Evolutionary conservation across 2,888 invertebrate species (phyloP).

Genomic region (Tuta absoluta): DNA sequence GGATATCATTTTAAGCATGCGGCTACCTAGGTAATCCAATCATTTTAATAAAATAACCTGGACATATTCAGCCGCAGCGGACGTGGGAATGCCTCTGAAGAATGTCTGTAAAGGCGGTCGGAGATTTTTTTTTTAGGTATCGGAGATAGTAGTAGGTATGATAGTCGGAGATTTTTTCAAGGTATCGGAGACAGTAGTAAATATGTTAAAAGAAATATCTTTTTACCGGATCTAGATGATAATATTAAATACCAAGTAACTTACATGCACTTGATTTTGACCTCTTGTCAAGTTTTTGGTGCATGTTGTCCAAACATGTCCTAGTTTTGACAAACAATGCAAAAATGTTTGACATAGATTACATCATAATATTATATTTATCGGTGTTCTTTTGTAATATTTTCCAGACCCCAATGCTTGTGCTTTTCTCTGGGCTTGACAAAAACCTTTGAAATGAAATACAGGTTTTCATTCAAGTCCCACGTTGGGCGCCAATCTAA

Average conservation of each 20-base stretch:
- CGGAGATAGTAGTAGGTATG: too few relatives aligned
- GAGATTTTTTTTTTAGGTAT: too few relatives aligned
- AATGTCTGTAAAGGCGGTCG: too few relatives aligned
- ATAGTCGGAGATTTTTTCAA: too few relatives aligned
- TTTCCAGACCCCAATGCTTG: slow-evolving; percentile 1
- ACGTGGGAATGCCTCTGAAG: too few relatives aligned
- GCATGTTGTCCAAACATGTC: background rate
- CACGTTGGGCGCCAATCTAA: slow-evolving; percentile 5
- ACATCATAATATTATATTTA: background rate
- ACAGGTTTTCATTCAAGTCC: background rate
- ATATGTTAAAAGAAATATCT: too few relatives aligned
- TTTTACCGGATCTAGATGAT: background rate
- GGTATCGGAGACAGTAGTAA: too few relatives aligned
- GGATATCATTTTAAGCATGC: background rate
- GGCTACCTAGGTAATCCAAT: too few relatives aligned
- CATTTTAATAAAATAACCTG: too few relatives aligned
- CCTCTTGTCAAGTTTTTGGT: background rate
- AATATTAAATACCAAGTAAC: background rate
- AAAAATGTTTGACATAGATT: slow-evolving; percentile 5
- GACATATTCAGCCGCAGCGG: too few relatives aligned
- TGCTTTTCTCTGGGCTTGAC: background rate
- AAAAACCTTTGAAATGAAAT: background rate
- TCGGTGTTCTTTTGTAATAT: slow-evolving; percentile 3
- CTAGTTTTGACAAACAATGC: background rate
- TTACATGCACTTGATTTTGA: background rate